Evolutionary conservation across 1,140 invertebrate species (phyloP).

Genomic region (Drosophila teissieri): DNA sequence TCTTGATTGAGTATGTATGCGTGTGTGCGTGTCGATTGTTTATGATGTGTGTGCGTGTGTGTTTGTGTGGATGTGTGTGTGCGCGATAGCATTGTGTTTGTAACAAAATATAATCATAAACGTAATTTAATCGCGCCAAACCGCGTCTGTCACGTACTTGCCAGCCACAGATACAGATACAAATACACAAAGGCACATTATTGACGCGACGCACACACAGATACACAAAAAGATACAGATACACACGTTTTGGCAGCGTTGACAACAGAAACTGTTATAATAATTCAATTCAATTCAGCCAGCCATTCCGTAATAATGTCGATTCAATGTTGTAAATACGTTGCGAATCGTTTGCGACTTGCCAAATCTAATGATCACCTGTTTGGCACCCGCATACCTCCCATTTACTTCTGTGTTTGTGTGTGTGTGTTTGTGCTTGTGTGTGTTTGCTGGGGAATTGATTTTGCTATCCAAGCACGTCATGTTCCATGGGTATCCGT

Average conservation of each 20-base stretch:
- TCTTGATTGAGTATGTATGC: slow-evolving; percentile 15
- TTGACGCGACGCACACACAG: slow-evolving; percentile 13
- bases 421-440: not conserved
- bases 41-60: slow-evolving; percentile 34
- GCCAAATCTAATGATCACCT: slow-evolving; percentile 79
- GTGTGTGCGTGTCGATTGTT: slow-evolving; percentile 31
- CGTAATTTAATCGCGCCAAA: slow-evolving; percentile 82
- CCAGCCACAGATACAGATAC: slow-evolving; percentile 56
- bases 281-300: slow-evolving; percentile 78
- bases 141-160: slow-evolving; percentile 79
- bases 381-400: slow-evolving; percentile 13
- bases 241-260: slow-evolving; percentile 66
- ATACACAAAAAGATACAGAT: slow-evolving; percentile 48
- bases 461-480: slow-evolving; percentile 81
- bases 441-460: slow-evolving; percentile 58
- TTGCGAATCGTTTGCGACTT: slow-evolving; percentile 69
- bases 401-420: not conserved
- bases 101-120: slow-evolving; percentile 82
- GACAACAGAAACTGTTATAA: slow-evolving; percentile 83
- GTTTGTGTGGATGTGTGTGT: slow-evolving; percentile 26
- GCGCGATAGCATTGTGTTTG: slow-evolving; percentile 59
- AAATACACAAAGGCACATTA: slow-evolving; percentile 32
- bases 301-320: slow-evolving; percentile 76
- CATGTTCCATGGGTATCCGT: slow-evolving; percentile 29
- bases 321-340: slow-evolving; percentile 71